Base-by-base conservation (phyloP, 64 coral and sea anemone species). In the Montipora sp. region DNA sequence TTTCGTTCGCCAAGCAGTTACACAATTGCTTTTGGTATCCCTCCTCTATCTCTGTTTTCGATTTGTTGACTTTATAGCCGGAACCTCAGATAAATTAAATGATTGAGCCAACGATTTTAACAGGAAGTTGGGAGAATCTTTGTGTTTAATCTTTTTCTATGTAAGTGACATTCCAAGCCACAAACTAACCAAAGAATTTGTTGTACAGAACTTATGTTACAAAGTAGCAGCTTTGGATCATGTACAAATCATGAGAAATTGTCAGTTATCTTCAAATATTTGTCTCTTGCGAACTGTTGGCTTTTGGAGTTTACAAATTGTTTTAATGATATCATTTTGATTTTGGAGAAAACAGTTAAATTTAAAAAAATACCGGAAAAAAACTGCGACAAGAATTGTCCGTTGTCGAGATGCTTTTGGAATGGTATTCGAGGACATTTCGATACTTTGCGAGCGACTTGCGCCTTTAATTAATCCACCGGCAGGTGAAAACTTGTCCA, bases 271-370 rank as follows among this genome's bases (percentile, higher is more conserved):
- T 67, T 7, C 5, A 71, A 63, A 63, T 23, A 72, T 51, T 71
- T 85, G 3, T 68, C 20, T 19, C 46, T 7, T 1, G 18, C 45
- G 14, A 72, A 72, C 10, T 16, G 15, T 49, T 83, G 65, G 36
- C 46, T 71, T 85, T 72, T 85, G 63, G 65, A 85, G 61, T 72
- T 16, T 21, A 5, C 45, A 72, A 50, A 71, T 72, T 71, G 82
- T 85, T 85, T 72, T 49, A 72, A 70, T 85, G 66, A 59, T 8
- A 16, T 70, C 36, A 44, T 49, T 60, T 18, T 7, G 45, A 16
- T 84, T 70, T 50, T 1, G 16, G 46, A 45, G 21, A 70, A 84
- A 84, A 70, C 44, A 21, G 47, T 23, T 22, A 36, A 36, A 36
- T 2, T 19, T 12, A 20, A 72, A 72, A 71, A 69, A 5, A 6